phyloP scores from a whole-genome alignment of 2,113 vertebrate genomes.

The Neotoma lepida region DNA sequence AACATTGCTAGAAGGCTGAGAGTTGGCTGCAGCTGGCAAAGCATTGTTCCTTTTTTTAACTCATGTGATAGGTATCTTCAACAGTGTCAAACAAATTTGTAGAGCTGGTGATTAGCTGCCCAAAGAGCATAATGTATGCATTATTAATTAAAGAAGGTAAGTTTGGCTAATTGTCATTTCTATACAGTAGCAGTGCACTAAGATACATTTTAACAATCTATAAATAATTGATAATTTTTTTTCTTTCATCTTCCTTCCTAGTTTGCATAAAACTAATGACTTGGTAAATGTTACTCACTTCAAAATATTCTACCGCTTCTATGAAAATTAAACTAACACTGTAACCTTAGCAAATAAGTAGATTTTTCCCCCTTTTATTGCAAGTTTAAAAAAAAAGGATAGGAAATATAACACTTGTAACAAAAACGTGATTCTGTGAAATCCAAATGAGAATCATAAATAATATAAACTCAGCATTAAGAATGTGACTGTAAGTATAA shows the following conservation, averaged over 20 bases:
- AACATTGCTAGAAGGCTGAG: conserved; percentile 73
- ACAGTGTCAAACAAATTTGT: conserved; percentile 86
- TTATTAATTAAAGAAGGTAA: conserved; percentile 99
- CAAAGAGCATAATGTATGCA: conserved; percentile 93
- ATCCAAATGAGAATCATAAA: conserved; percentile 78
- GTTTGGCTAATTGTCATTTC: conserved; percentile 94
- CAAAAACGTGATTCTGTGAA: conserved; percentile 83
- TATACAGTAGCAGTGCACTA: conserved; percentile 92
- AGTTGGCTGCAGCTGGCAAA: conserved; percentile 79
- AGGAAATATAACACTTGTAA: conserved; percentile 75
- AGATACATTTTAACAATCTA: conserved; percentile 96
- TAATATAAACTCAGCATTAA: conserved; percentile 72
- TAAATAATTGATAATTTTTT: conserved; percentile 99
- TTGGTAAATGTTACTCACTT: conserved; percentile 94
- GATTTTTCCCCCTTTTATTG: conserved; percentile 76
- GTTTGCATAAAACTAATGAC: conserved; percentile 99
- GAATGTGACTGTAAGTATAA: conserved; percentile 74
- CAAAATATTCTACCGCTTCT: conserved; percentile 91
- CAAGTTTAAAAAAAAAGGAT: conserved; percentile 73
- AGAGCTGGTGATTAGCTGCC: conserved; percentile 89
- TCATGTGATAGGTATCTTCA: conserved; percentile 84
- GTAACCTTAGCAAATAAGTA: conserved; percentile 89
- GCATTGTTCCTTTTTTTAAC: conserved; percentile 84
- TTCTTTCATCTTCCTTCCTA: conserved; percentile 98
- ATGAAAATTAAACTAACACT: conserved; percentile 89